These are phyloP conservation scores for Remorina albescens DNA, from an alignment of 2,797 vertebrate species.

Conservation along the genomic window DNA sequence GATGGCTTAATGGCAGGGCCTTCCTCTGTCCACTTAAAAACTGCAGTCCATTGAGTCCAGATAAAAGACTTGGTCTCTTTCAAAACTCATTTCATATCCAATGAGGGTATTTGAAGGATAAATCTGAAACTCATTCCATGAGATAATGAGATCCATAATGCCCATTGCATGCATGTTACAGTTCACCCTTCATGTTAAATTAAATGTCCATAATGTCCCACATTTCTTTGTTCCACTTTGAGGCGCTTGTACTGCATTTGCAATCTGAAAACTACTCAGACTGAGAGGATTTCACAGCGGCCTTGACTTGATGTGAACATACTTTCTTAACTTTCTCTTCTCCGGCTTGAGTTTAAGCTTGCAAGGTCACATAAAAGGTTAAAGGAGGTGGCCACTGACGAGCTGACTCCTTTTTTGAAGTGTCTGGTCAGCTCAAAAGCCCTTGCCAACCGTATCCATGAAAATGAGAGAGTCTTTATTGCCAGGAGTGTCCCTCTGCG, in stretches of 20 bases:
- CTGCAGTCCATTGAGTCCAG: conserved; percentile 21
- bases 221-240: conserved; percentile 32
- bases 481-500: conserved; percentile 71
- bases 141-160: conserved; percentile 46
- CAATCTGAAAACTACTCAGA: conserved; percentile 1
- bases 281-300: conserved; percentile 22
- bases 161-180: conserved; percentile 35
- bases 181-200: conserved; percentile 26
- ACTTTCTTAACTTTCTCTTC: conserved; percentile 13
- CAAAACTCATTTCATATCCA: conserved; percentile 24
- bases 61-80: conserved; percentile 11
- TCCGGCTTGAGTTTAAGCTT: conserved; percentile 9
- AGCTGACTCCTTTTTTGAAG: conserved; percentile 48
- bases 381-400: conserved; percentile 38
- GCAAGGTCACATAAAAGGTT: conserved; percentile 2
- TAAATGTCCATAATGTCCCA: conserved; percentile 25
- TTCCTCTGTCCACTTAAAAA: conserved; percentile 30
- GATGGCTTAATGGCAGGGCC: conserved; percentile 30
- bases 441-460: conserved; percentile 64
- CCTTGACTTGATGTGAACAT: conserved; percentile 29
- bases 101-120: conserved; percentile 13
- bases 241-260: too few species aligned
- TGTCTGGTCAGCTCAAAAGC: conserved; percentile 61
- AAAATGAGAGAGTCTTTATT: conserved; percentile 64
- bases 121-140: conserved; percentile 37